Evolutionary conservation across 2,888 invertebrate species (phyloP), one percentile per base, ranked within the genome.

Genomic region (Tuberolachnus salignus): DNA sequence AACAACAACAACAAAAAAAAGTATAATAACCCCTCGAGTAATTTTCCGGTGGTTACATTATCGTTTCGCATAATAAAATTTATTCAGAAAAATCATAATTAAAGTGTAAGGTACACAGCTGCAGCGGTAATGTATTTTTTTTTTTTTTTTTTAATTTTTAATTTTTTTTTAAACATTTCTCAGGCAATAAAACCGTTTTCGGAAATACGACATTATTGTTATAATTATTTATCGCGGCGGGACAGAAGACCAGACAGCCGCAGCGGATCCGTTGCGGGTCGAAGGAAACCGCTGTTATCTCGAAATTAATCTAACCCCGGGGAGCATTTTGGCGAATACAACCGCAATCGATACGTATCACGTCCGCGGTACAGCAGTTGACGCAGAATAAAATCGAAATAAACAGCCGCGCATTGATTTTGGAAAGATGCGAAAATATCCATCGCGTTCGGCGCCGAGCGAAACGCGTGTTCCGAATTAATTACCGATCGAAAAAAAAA

Each of bases 291-390:
- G 3, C 21, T 55, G 55, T 66, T 67, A 67, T 57, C 66, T 55
- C 46, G 19, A 72, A 75, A 75, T 49, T 46, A 75, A 46, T 75
- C 16, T 57, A 34, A 57, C 75, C 67, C 67, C 49, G 0, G 57
- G 67, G 57, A 57, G 19, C 19, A 34, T 75, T 75, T 67, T 19
- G 34, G 46, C 1, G 42, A 46, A 55, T 11, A 64, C 63, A 51
- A 19, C 11, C 42, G 4, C 13, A 75, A 75, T 75, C 67, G 57
- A 75, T 75, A 57, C 44, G 19, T 46, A 64, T 46, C 26, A 8
- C 19, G 16, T 11, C 19, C 51, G 53, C 34, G 34, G 34, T 34
- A 3, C 34, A 34, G 34, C n/a, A n/a, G 34, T 34, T 34, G 3
- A 3, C 3, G 34, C 34, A 34, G 34, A 34, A 34, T 34, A 34